These are phyloP conservation scores for Tenrec ecaudatus DNA, from an alignment of 2,113 vertebrate genomes.

Conservation along the genomic window DNA sequence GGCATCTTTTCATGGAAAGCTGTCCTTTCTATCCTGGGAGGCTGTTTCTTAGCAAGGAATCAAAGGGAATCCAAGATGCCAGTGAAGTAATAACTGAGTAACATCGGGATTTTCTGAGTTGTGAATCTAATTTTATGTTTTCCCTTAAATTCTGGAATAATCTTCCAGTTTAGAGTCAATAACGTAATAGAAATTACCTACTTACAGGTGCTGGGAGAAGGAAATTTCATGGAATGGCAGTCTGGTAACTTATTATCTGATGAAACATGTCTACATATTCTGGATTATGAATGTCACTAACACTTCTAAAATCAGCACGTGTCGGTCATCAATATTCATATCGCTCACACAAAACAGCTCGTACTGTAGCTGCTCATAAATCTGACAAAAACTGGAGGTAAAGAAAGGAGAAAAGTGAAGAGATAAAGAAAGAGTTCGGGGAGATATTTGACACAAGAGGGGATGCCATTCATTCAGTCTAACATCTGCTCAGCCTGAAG, in stretches of 20 bases:
- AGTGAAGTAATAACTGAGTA: neutral
- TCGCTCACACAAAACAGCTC: constrained; percentile 82
- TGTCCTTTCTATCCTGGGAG: neutral
- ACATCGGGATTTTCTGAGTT: constrained; percentile 24
- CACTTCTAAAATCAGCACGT: constrained; percentile 80
- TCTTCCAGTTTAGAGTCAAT: constrained; percentile 48
- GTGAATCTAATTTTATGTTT: constrained; percentile 53
- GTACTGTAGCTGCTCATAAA: constrained; percentile 85
- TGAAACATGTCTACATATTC: constrained; percentile 72
- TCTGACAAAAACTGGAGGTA: constrained; percentile 77
- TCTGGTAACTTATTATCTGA: constrained; percentile 77
- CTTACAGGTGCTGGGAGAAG: constrained; percentile 49
- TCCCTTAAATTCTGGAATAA: constrained; percentile 65
- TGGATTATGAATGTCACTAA: constrained; percentile 79
- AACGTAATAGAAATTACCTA: constrained; percentile 71
- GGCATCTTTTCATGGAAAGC: neutral
- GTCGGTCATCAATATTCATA: constrained; percentile 86
- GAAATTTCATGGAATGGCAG: constrained; percentile 63
- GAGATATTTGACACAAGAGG: constrained; percentile 76
- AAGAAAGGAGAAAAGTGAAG: constrained; percentile 73
- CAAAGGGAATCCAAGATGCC: neutral
- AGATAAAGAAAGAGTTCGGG: constrained; percentile 83
- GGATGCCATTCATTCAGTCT: constrained; percentile 82
- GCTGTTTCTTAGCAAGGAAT: neutral
- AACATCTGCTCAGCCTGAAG: constrained; percentile 88